These are phyloP conservation scores for Vicugna pacos DNA, from an alignment of 2,113 vertebrate genomes.

Conservation along the genomic window DNA sequence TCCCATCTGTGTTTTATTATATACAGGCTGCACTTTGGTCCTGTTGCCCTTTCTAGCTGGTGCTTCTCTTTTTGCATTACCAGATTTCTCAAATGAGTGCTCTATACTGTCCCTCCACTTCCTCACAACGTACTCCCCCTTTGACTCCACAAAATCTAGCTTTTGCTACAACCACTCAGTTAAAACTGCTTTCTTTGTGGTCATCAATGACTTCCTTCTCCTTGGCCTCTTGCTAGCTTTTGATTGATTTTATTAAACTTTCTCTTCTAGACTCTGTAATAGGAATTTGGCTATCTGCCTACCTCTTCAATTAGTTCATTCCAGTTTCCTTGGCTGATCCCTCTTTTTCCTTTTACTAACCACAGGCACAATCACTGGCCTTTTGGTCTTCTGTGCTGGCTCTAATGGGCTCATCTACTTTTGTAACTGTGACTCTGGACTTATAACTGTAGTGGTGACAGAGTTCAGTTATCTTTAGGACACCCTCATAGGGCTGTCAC, in stretches of 20 bases:
- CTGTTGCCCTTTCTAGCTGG: neutral
- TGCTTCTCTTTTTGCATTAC: neutral
- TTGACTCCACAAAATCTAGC: neutral
- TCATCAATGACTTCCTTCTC: neutral
- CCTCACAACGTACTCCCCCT: neutral
- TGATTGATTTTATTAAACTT: neutral
- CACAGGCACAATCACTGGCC: neutral
- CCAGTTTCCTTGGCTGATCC: neutral
- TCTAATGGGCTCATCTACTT: neutral
- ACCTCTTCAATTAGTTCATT: neutral
- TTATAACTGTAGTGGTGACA: slow-evolving; percentile 16
- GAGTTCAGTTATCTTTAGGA: neutral
- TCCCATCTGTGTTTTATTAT: neutral
- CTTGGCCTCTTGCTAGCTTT: neutral
- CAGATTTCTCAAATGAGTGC: neutral
- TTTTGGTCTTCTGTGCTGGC: neutral
- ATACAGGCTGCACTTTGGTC: neutral
- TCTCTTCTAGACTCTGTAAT: neutral
- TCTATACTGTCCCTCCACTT: neutral
- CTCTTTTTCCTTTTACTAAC: neutral
- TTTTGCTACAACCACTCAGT: slow-evolving; percentile 21
- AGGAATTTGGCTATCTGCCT: neutral
- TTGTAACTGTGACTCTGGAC: slow-evolving; percentile 1
- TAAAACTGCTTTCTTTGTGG: neutral
- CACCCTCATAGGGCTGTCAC: neutral